phyloP scores from a whole-genome alignment of 2,797 vertebrate genomes.

The Carcharodon carcharias region DNA sequence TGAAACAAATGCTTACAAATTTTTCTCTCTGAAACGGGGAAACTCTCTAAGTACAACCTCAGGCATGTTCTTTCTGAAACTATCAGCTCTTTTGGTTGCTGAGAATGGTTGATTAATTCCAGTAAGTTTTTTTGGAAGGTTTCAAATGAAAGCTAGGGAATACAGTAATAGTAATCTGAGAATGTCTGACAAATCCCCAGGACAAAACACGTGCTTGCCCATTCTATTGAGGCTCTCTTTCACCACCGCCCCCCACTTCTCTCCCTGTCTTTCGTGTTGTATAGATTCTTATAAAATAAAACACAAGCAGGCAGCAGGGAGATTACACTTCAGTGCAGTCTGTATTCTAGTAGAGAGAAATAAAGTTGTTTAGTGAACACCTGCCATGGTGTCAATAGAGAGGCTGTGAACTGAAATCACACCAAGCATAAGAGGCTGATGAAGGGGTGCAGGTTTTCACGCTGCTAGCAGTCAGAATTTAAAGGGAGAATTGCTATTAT shows the following conservation, averaged over 20 bases:
- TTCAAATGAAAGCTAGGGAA: not conserved
- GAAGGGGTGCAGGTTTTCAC: constrained; percentile 46
- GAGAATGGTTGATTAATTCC: constrained; percentile 7
- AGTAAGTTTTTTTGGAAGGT: not conserved
- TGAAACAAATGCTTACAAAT: not conserved
- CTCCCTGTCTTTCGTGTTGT: constrained; percentile 39
- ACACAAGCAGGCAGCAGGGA: constrained; percentile 45
- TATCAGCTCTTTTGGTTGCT: not conserved
- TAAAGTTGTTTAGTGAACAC: constrained; percentile 56
- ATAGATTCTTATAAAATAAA: constrained; percentile 44
- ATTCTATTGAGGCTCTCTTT: constrained; percentile 3
- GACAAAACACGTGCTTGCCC: constrained; percentile 8
- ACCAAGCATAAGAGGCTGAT: constrained; percentile 52
- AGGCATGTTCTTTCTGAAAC: not conserved
- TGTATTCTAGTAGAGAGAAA: constrained; percentile 47
- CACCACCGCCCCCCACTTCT: no score
- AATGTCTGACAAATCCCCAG: not conserved
- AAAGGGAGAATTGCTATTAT: constrained; percentile 49
- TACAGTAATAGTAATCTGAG: constrained; percentile 33
- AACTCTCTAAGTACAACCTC: not conserved
- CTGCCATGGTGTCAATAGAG: constrained; percentile 60
- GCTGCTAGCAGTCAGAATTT: constrained; percentile 47
- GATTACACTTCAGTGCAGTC: constrained; percentile 48
- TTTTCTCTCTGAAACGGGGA: not conserved
- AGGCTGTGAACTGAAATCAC: constrained; percentile 52